These are phyloP conservation scores for Aproaerema taeniolella DNA, from an alignment of 2,888 invertebrate species.

Conservation along the genomic window DNA sequence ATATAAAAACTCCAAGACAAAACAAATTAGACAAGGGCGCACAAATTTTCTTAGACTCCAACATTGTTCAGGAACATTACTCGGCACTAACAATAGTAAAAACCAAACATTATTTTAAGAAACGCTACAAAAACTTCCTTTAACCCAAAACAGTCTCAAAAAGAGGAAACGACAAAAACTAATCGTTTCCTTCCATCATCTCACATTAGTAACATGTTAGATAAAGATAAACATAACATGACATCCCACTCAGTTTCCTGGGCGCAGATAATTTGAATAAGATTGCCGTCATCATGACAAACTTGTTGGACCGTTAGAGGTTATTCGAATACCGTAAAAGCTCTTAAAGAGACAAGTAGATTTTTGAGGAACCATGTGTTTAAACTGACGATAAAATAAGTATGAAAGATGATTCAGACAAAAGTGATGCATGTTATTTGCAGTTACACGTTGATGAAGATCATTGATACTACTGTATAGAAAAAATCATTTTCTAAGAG, in stretches of 20 bases:
- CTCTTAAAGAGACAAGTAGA: neutral
- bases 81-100: no score
- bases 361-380: neutral
- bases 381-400: no score
- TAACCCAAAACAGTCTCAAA: neutral
- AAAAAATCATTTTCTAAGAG: no score
- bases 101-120: no score
- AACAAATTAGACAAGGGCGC: no score
- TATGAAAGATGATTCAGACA: no score
- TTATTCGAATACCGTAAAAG: conserved; percentile 14
- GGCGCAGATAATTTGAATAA: conserved; percentile 18
- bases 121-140: neutral
- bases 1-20: no score
- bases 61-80: no score
- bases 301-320: conserved; percentile 10
- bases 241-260: conserved; percentile 26
- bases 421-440: no score
- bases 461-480: no score
- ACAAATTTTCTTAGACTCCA: no score
- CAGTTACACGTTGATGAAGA: no score
- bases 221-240: conserved; percentile 21
- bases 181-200: conserved; percentile 4
- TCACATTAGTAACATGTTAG: conserved; percentile 3
- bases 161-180: conserved; percentile 2
- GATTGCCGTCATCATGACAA: conserved; percentile 10